Evolutionary conservation across 2,888 invertebrate species (phyloP).

Genomic region (Ectropis crepuscularia): DNA sequence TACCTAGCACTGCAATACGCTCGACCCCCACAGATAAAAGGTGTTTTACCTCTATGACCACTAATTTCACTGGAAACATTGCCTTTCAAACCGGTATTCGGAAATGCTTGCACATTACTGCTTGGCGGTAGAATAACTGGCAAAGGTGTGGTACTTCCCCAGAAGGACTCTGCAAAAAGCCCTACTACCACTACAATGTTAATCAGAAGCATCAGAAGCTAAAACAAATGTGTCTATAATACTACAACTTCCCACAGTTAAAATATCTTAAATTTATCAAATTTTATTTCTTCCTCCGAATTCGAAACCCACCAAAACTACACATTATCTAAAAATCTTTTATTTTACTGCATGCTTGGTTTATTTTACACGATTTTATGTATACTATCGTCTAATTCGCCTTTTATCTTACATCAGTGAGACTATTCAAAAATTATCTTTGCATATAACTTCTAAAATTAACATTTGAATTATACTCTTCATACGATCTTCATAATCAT

Average conservation of each 20-base stretch:
- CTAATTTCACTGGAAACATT: too few relatives aligned
- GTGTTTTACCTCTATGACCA: too few relatives aligned
- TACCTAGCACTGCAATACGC: too few relatives aligned
- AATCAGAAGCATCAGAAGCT: too few relatives aligned
- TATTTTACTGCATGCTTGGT: slow-evolving; percentile 5
- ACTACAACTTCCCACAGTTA: background rate
- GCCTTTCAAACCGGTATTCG: too few relatives aligned
- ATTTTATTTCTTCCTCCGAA: slow-evolving; percentile 4
- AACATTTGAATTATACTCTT: slow-evolving; percentile 13
- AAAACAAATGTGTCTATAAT: background rate
- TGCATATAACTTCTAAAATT: slow-evolving; percentile 33
- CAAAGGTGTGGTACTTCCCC: too few relatives aligned
- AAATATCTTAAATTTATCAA: background rate
- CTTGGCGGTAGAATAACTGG: too few relatives aligned
- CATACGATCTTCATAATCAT: slow-evolving; percentile 32
- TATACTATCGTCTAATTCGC: slow-evolving; percentile 20
- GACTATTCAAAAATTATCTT: slow-evolving; percentile 26
- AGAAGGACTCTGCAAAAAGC: too few relatives aligned
- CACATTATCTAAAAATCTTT: background rate
- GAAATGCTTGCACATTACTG: too few relatives aligned
- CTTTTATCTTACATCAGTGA: slow-evolving; percentile 15
- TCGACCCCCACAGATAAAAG: too few relatives aligned
- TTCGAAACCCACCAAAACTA: background rate
- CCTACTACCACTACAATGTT: too few relatives aligned
- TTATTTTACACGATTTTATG: slow-evolving; percentile 4